Percentiles rank a stretch among this genome's conserved stretches.
These are phyloP conservation scores for Andricus quercusramuli DNA, from an alignment of 2,888 invertebrate genomes.

Conservation along the genomic window DNA sequence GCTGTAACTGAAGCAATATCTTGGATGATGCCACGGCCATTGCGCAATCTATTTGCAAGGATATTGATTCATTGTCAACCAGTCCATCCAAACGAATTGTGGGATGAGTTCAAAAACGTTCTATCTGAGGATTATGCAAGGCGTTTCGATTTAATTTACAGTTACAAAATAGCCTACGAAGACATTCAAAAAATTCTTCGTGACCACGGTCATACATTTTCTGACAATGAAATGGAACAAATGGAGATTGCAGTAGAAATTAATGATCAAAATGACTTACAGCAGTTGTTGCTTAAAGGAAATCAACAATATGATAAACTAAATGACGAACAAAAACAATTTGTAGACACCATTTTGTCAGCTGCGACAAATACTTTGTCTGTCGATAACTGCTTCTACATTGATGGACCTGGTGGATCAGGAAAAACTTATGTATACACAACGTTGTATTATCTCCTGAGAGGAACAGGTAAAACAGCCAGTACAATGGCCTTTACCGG, in stretches of 20 bases:
- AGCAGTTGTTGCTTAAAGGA: conserved; percentile 39
- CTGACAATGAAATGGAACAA: conserved; percentile 45
- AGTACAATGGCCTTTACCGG: too few species aligned
- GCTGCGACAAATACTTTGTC: not conserved
- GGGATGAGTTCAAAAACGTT: conserved; percentile 43
- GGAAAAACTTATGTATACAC: too few species aligned
- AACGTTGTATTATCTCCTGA: too few species aligned
- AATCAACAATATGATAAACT: conserved; percentile 44
- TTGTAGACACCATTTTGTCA: conserved; percentile 9
- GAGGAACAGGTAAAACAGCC: too few species aligned
- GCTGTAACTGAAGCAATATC: too few species aligned
- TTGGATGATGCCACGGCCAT: too few species aligned
- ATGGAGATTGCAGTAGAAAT: conserved; percentile 15
- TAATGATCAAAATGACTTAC: not conserved
- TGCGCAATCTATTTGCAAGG: too few species aligned
- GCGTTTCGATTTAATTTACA: not conserved
- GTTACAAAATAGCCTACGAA: conserved; percentile 19
- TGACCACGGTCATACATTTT: conserved; percentile 32
- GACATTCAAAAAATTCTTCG: conserved; percentile 32
- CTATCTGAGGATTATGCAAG: conserved; percentile 41
- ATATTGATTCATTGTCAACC: too few species aligned
- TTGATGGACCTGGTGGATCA: too few species aligned
- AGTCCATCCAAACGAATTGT: conserved; percentile 19
- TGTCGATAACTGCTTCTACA: not conserved
- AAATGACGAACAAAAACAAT: conserved; percentile 37